A percentile compares a stretch with the other conserved stretches of the same genome.
Evolutionary conservation across 2,888 invertebrate species (phyloP).

Genomic region (Hemistola chrysoprasaria): DNA sequence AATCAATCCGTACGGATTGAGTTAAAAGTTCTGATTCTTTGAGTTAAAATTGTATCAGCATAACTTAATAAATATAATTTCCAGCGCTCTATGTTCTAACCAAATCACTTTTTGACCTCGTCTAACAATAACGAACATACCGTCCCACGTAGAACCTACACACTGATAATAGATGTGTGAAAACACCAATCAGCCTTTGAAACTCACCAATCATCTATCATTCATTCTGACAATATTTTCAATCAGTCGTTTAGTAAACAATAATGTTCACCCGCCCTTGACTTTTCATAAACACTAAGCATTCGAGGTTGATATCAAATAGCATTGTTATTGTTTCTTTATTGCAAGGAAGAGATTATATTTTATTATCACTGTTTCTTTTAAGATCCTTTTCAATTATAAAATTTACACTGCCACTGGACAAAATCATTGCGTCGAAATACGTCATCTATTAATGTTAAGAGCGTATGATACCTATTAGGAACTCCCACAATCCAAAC

Average conservation of each 20-base stretch:
- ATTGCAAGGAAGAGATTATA: conserved; percentile 48
- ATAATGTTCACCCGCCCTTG: conserved; percentile 58
- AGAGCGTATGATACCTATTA: no score
- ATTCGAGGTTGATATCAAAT: conserved; percentile 51
- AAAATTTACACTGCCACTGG: conserved; percentile 23
- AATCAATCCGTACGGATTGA: no score
- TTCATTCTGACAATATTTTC: conserved; percentile 25
- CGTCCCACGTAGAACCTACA: conserved; percentile 34
- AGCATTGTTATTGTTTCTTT: conserved; percentile 47
- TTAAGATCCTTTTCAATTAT: conserved; percentile 32
- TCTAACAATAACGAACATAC: conserved; percentile 24
- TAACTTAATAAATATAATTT: no score
- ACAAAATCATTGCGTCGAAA: conserved; percentile 19
- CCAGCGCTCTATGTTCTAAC: no score
- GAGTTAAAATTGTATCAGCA: no score
- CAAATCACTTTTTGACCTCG: conserved; percentile 42
- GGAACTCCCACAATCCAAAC: no score
- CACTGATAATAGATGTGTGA: conserved; percentile 36
- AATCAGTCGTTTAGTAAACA: conserved; percentile 50
- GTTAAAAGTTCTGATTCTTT: no score
- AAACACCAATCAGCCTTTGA: conserved; percentile 45
- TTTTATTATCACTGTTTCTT: conserved; percentile 28
- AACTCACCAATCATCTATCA: conserved; percentile 35
- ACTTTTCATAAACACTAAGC: conserved; percentile 52
- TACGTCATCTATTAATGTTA: conserved; percentile 7